phyloP scores from a whole-genome alignment of 2,113 vertebrate species.

The Aptenodytes patagonicus region DNA sequence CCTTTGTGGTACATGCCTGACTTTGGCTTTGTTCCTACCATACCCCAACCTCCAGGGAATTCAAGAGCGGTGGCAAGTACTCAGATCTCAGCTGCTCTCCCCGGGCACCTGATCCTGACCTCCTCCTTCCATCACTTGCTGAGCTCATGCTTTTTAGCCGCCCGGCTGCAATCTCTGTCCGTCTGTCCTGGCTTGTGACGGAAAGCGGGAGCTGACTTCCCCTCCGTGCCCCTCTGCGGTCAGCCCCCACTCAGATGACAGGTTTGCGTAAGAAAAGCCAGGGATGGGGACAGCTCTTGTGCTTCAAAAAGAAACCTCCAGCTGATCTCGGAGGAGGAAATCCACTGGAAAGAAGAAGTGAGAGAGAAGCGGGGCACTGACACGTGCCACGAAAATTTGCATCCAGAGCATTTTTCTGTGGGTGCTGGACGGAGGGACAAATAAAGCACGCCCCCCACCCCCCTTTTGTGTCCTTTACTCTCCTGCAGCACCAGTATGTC shows the following conservation, averaged over 20 bases:
- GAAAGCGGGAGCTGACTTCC: neutral
- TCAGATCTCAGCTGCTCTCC: neutral
- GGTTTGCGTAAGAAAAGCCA: neutral
- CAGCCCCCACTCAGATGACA: neutral
- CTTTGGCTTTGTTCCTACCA: neutral
- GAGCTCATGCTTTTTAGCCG: neutral
- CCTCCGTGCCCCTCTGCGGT: neutral
- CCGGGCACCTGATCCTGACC: neutral
- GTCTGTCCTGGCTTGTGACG: neutral
- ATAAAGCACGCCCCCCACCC: neutral
- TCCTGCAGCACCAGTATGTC: neutral
- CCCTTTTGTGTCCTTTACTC: rapidly evolving
- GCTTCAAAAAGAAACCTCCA: neutral
- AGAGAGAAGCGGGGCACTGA: neutral
- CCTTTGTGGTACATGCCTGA: neutral
- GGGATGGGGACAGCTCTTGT: neutral
- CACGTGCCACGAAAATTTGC: neutral
- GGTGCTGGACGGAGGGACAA: rapidly evolving
- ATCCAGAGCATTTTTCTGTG: neutral
- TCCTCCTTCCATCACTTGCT: neutral
- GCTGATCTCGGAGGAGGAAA: neutral
- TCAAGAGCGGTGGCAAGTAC: neutral
- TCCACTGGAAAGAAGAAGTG: conserved; percentile 1
- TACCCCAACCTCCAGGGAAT: neutral
- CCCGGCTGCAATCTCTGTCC: rapidly evolving